Evolutionary conservation across 2,113 vertebrate species (phyloP), one percentile per base, ranked within the genome.

Genomic region (Tetrax tetrax): DNA sequence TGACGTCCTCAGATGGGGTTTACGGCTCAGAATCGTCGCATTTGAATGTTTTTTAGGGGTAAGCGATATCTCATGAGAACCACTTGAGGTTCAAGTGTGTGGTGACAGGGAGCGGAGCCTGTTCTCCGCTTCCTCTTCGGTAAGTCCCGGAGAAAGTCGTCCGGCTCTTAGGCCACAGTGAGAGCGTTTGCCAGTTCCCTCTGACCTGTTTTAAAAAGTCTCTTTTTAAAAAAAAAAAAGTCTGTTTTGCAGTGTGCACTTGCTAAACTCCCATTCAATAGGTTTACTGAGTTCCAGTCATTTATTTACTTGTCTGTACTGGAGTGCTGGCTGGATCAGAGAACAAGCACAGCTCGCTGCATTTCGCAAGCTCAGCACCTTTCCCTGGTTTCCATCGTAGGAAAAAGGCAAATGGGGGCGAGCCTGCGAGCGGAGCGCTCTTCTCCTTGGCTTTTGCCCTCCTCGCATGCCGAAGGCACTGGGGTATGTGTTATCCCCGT

Each of bases 1-100:
- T 7, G 1, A 12, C 0, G 5, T 56, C 50, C 81, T 47, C 71
- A 4, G 56, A 0, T 0, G 3, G 37, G 72, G 8, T 4, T 63
- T 56, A 50, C 0, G 10, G 9, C 69, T 45, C 31, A 4, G 41
- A 25, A 8, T 27, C 2, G 0, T 27, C 53, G 45, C 20, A 27
- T 8, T 21, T 13, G 50, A 31, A 7, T 0, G 0, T 33, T 78
- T 29, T 10, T 22, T 5, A 10, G 64, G 50, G 45, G 45, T 31
- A 15, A 80, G 63, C 35, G 84, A 53, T 48, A 69, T 19, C 74
- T 82, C 20, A 1, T 19, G 56, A 54, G 31, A 54, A 29, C 18
- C 60, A 37, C 90, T 94, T 4, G 59, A 91, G 75, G 75, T 29
- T 74, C 0, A 65, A 94, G 90, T 56, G 79, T 1, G 0, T 5